Percentiles rank a stretch among this genome's conserved stretches.
These are phyloP conservation scores for Hestina assimilis DNA, from an alignment of 1,140 invertebrate genomes.

Conservation along the genomic window DNA sequence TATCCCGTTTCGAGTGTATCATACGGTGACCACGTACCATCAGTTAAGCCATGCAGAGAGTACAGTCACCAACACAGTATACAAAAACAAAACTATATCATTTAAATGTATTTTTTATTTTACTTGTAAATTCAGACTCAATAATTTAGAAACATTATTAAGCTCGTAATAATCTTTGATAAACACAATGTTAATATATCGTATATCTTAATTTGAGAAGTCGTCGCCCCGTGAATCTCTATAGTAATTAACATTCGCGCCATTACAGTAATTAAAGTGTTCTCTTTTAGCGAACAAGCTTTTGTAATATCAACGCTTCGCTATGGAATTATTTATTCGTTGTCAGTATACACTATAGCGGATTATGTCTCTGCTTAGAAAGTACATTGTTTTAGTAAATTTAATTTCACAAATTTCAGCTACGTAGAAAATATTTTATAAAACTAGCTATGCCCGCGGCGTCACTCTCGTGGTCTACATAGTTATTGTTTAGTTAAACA, in stretches of 20 bases:
- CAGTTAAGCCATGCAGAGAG: no score
- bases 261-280: conserved; percentile 66
- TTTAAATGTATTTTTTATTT: background rate
- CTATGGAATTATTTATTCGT: conserved; percentile 15
- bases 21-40: no score
- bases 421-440: no score
- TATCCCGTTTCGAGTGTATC: no score
- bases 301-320: conserved; percentile 21
- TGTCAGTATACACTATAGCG: background rate
- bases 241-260: conserved; percentile 58
- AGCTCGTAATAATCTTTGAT: background rate
- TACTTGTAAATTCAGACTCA: no score
- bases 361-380: background rate
- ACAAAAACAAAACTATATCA: background rate
- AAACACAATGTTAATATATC: conserved; percentile 29
- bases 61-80: no score
- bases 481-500: no score
- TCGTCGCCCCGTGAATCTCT: conserved; percentile 43
- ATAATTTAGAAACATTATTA: background rate
- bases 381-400: background rate
- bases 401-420: no score
- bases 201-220: conserved; percentile 41
- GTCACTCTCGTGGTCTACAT: no score
- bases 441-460: no score
- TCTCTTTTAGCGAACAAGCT: conserved; percentile 41